Percentiles rank a stretch among this genome's conserved stretches.
Evolutionary conservation across 2,797 vertebrate species (phyloP).

Genomic region (Melopsittacus undulatus): DNA sequence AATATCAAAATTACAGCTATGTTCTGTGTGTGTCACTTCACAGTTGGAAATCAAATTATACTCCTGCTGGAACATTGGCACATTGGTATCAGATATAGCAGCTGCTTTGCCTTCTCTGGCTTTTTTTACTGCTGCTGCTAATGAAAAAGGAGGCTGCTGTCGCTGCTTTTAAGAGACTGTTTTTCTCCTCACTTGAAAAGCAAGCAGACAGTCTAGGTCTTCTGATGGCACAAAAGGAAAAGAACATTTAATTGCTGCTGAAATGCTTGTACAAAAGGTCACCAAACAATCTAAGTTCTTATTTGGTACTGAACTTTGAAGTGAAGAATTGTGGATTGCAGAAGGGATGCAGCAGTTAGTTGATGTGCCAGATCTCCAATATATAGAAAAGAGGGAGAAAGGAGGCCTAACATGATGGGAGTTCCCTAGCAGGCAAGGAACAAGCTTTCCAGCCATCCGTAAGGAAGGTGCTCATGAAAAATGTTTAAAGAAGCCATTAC

Average conservation of each 20-base stretch:
- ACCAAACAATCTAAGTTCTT: slow-evolving; percentile 70
- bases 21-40: slow-evolving; percentile 65
- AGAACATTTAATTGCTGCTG: slow-evolving; percentile 76
- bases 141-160: slow-evolving; percentile 59
- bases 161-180: slow-evolving; percentile 46
- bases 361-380: slow-evolving; percentile 37
- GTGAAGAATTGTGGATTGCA: slow-evolving; percentile 63
- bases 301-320: slow-evolving; percentile 73
- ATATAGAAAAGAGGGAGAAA: slow-evolving; percentile 49
- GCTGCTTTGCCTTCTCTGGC: slow-evolving; percentile 58
- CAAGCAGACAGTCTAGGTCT: slow-evolving; percentile 57
- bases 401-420: slow-evolving; percentile 49
- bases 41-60: slow-evolving; percentile 74
- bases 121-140: slow-evolving; percentile 54
- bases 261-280: slow-evolving; percentile 75
- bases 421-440: slow-evolving; percentile 57
- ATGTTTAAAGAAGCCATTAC: slow-evolving; percentile 30
- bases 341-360: slow-evolving; percentile 45
- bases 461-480: neutral
- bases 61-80: slow-evolving; percentile 69
- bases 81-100: slow-evolving; percentile 65
- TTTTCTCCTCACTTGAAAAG: slow-evolving; percentile 62
- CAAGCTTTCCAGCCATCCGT: slow-evolving; percentile 33
- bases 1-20: slow-evolving; percentile 74
- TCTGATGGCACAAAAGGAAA: slow-evolving; percentile 41